These are phyloP conservation scores for Plodia interpunctella DNA, from an alignment of 1,140 invertebrate species.

Conservation along the genomic window DNA sequence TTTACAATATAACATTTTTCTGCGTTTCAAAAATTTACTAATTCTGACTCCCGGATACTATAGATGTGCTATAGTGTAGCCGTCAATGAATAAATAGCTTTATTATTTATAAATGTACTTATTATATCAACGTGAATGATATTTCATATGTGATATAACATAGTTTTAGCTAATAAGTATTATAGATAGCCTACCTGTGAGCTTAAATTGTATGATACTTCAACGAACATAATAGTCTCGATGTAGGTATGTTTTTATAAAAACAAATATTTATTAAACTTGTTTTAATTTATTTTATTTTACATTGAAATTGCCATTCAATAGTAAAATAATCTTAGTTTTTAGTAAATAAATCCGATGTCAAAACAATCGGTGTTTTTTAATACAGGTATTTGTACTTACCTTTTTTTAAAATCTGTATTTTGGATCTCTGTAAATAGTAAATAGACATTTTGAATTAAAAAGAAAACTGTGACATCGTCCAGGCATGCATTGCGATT, in stretches of 20 bases:
- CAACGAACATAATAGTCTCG: constrained; percentile 21
- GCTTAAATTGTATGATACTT: constrained; percentile 31
- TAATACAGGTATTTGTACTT: constrained; percentile 34
- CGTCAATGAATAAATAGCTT: constrained; percentile 33
- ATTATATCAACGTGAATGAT: constrained; percentile 61
- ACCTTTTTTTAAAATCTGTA: constrained; percentile 16
- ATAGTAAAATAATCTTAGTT: constrained; percentile 45
- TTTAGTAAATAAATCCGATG: constrained; percentile 39
- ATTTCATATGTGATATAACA: constrained; percentile 71
- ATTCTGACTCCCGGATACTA: constrained; percentile 41
- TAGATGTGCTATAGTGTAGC: constrained; percentile 45
- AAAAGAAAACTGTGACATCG: constrained; percentile 22
- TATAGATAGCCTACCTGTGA: constrained; percentile 30
- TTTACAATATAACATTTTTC: constrained; percentile 15
- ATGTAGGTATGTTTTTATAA: constrained; percentile 34
- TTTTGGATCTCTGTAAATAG: constrained; percentile 18
- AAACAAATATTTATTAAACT: constrained; percentile 58
- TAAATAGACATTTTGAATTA: constrained; percentile 11
- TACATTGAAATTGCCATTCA: constrained; percentile 42
- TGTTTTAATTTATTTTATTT: constrained; percentile 46
- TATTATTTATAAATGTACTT: constrained; percentile 42
- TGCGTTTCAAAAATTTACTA: constrained; percentile 17
- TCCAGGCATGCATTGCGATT: constrained; percentile 6
- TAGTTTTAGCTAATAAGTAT: constrained; percentile 40
- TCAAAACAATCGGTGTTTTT: constrained; percentile 34